These are phyloP conservation scores for Nasonia oneida DNA, from an alignment of 2,888 invertebrate genomes.

Conservation along the genomic window DNA sequence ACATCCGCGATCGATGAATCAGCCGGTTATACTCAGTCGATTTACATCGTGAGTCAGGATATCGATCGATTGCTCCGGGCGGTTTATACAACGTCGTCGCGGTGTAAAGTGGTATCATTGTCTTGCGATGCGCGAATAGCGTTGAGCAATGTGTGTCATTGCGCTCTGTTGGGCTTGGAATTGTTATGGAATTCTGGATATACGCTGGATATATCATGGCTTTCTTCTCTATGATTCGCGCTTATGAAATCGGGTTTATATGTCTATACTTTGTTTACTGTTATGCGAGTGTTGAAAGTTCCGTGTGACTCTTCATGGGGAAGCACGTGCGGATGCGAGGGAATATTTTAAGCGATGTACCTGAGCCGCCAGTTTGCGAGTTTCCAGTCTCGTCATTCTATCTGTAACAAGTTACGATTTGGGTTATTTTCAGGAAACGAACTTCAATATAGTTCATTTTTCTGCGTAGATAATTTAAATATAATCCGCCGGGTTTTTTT, in stretches of 20 bases:
- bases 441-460: too few species aligned
- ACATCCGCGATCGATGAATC: constrained; percentile 15
- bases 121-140: not conserved
- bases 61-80: not conserved
- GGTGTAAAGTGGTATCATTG: not conserved
- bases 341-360: too few species aligned
- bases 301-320: too few species aligned
- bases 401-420: too few species aligned
- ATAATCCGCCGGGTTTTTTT: too few species aligned
- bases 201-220: not conserved
- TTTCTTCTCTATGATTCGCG: not conserved
- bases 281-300: too few species aligned
- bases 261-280: too few species aligned
- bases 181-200: not conserved
- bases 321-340: too few species aligned
- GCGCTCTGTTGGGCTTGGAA: not conserved
- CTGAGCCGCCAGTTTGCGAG: too few species aligned
- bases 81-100: not conserved
- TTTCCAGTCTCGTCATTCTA: too few species aligned
- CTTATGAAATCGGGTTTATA: not conserved
- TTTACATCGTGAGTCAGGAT: constrained; percentile 14
- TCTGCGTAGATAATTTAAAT: too few species aligned
- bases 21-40: not conserved
- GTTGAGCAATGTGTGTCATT: not conserved
- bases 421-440: too few species aligned